These are phyloP conservation scores for Thyatira batis DNA, from an alignment of 2,888 invertebrate species.

Conservation along the genomic window DNA sequence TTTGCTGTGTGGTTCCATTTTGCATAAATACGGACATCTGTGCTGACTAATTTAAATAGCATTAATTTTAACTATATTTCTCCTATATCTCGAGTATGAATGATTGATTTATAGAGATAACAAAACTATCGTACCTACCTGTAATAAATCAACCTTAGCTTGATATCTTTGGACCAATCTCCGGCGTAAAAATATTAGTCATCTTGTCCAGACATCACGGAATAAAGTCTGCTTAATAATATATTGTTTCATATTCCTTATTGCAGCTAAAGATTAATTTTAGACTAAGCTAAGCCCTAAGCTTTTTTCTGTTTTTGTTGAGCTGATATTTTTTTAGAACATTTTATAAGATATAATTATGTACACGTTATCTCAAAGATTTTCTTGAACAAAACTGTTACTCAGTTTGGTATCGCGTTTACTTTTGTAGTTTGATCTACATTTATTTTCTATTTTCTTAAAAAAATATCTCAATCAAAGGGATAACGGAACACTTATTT, in stretches of 20 bases:
- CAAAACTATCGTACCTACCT: slow-evolving; percentile 17
- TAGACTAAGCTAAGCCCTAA: not conserved
- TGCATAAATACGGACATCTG: too few species aligned
- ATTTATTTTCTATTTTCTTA: too few species aligned
- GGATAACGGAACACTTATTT: too few species aligned
- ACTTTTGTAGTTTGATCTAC: too few species aligned
- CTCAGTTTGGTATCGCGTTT: too few species aligned
- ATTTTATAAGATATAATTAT: too few species aligned
- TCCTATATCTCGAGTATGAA: not conserved
- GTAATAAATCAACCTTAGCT: slow-evolving; percentile 37
- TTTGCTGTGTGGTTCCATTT: too few species aligned
- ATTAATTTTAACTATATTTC: not conserved
- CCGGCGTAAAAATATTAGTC: slow-evolving; percentile 24
- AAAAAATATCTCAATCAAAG: too few species aligned
- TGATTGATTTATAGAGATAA: slow-evolving; percentile 31
- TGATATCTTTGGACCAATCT: slow-evolving; percentile 17
- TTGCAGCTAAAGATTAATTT: not conserved
- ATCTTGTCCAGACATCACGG: slow-evolving; percentile 8
- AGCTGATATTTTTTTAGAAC: too few species aligned
- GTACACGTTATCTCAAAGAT: too few species aligned
- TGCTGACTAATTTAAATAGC: not conserved
- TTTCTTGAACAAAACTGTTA: too few species aligned
- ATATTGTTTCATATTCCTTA: slow-evolving; percentile 17
- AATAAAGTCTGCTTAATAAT: slow-evolving; percentile 18
- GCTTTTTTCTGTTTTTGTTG: not conserved